Base-by-base conservation (phyloP, 1,140 invertebrate genomes). In the Dendroctonus valens region DNA sequence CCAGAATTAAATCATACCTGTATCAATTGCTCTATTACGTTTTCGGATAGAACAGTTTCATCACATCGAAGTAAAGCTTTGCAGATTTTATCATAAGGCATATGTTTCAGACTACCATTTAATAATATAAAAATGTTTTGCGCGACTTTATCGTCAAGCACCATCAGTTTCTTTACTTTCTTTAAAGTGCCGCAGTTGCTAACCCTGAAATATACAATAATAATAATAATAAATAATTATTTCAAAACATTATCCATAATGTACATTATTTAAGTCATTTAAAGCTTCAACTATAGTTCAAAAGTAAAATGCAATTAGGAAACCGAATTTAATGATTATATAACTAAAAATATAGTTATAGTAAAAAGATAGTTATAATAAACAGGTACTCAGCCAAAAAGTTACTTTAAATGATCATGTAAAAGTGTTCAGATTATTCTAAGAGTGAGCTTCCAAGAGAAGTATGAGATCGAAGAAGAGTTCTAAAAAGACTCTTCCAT, bases 111-210 rank as follows among this genome's bases (percentile, higher is more conserved):
- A 0, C 92, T 91, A 5, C 95, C 92, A 38, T 89, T 89, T 0
- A 98, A 79, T 6, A 98, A 80, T 74, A 98, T 98, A 9, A 89
- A 89, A n/a, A 98, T 86, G 81, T 97, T 98, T 82, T 98, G 96
- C 0, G 94, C 96, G 0, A 92, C 84, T 81, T 98, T 98, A 5
- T 85, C 83, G 80, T 98, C 96, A 5, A 99, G 79, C 5, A 98
- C 94, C 77, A 91, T 92, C 0, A 97, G 80, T 77, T 96, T 91
- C 79, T 96, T 94, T 4, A 89, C 87, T 79, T 97, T 97, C 77
- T 96, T 97, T 59, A 85, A 61, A 3, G 87, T 84, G 15, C 83
- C 83, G 8, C 81, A 70, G 37, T 53, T 66, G 8, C 46, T 64
- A 9, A 39, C 82, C 71, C 86, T 88, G 73, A 64, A 79, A 76